Percentiles rank a stretch among this genome's conserved stretches.
Conservation (phyloP, 2,888 invertebrate genomes). For the Nomada goodeniana region DNA sequence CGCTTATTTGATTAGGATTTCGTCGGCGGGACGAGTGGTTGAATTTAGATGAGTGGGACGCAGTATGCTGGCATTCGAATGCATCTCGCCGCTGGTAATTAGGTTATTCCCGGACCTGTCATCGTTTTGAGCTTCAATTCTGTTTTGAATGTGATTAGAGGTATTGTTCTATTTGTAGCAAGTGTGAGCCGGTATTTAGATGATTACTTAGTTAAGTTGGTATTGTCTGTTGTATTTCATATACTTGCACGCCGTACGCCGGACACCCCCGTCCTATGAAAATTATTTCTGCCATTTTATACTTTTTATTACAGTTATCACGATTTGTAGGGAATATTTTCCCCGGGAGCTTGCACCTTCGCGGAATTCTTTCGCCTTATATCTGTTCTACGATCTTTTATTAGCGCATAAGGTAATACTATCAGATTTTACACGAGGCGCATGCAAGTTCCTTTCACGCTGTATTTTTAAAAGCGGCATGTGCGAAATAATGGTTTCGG, state of each 20-base stretch:
- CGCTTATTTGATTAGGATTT: background rate
- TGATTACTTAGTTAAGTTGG: too few relatives aligned
- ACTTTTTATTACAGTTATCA: background rate
- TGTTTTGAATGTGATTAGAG: too few relatives aligned
- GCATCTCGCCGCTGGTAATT: too few relatives aligned
- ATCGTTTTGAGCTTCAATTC: background rate
- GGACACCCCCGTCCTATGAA: background rate
- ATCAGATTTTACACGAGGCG: constrained; percentile 54
- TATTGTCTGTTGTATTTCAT: too few relatives aligned
- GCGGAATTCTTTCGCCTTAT: constrained; percentile 38
- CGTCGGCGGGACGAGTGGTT: background rate
- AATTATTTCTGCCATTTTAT: background rate
- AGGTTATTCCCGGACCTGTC: background rate
- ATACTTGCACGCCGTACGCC: background rate
- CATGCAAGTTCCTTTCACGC: constrained; percentile 48
- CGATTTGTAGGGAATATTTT: constrained; percentile 17
- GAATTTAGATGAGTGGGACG: constrained; percentile 27
- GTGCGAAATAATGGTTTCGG: constrained; percentile 57
- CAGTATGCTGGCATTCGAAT: background rate
- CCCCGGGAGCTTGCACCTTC: constrained; percentile 33
- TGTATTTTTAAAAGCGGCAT: constrained; percentile 49
- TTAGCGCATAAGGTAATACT: constrained; percentile 29
- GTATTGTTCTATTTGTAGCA: too few relatives aligned
- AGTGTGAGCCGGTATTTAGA: too few relatives aligned
- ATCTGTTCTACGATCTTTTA: constrained; percentile 45